Evolutionary conservation across 2,797 vertebrate species (phyloP).

Genomic region (Epinephelus coioides): DNA sequence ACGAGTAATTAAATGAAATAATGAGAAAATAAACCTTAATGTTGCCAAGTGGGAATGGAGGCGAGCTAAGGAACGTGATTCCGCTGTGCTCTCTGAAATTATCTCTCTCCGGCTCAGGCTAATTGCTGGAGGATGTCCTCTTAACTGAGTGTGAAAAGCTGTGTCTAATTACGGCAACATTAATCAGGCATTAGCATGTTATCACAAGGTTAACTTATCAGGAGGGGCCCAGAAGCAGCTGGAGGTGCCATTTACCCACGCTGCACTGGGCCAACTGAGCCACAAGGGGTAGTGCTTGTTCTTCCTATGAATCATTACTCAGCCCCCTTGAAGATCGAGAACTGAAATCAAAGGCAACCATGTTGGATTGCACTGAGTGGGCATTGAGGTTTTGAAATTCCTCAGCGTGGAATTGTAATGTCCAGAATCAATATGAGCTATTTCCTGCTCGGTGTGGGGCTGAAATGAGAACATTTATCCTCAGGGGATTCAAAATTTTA

Average conservation of each 20-base stretch:
- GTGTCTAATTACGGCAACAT: slow-evolving; percentile 89
- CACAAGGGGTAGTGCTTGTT: slow-evolving; percentile 88
- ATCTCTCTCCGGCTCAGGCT: slow-evolving; percentile 83
- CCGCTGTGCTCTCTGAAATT: slow-evolving; percentile 82
- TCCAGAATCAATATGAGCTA: slow-evolving; percentile 70
- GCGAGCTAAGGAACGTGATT: slow-evolving; percentile 77
- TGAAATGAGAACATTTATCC: slow-evolving; percentile 54
- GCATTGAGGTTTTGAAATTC: slow-evolving; percentile 54
- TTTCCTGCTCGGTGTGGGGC: slow-evolving; percentile 64
- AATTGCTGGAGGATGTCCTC: slow-evolving; percentile 88
- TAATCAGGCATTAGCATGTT: slow-evolving; percentile 88
- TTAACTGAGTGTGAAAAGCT: slow-evolving; percentile 88
- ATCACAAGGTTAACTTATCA: slow-evolving; percentile 89
- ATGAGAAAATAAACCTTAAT: slow-evolving; percentile 86
- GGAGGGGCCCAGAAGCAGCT: slow-evolving; percentile 84
- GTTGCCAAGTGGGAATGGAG: slow-evolving; percentile 83
- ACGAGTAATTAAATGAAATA: slow-evolving; percentile 86
- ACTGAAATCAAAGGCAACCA: slow-evolving; percentile 72
- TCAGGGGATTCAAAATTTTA: slow-evolving; percentile 58
- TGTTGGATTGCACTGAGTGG: slow-evolving; percentile 69
- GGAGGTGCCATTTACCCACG: slow-evolving; percentile 76
- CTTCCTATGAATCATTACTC: slow-evolving; percentile 69
- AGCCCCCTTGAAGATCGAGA: slow-evolving; percentile 24
- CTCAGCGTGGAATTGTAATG: slow-evolving; percentile 54
- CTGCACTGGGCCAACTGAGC: slow-evolving; percentile 72